These are phyloP conservation scores for Petrocephalus zakoni DNA, from an alignment of 2,113 vertebrate species.

Conservation along the genomic window DNA sequence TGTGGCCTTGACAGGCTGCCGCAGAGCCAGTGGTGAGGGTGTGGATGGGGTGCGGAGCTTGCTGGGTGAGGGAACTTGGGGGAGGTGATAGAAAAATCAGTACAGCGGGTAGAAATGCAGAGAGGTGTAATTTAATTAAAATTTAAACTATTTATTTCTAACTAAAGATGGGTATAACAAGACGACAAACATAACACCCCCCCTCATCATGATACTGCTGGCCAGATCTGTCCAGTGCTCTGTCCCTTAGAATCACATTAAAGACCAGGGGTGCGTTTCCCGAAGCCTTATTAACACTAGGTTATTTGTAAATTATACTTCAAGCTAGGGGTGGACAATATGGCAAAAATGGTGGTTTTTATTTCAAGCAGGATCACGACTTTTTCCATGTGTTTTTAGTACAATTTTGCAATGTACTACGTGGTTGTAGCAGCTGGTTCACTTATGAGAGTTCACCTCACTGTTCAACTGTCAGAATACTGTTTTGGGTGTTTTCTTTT, in stretches of 20 bases:
- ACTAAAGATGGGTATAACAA: neutral
- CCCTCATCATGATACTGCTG: neutral
- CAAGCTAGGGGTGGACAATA: neutral
- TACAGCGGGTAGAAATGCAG: neutral
- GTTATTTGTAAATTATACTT: neutral
- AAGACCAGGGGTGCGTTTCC: neutral
- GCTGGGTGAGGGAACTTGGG: constrained; percentile 87
- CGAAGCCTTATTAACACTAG: neutral
- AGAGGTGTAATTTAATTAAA: neutral
- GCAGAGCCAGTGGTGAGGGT: constrained; percentile 83
- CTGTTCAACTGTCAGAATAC: neutral
- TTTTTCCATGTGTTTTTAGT: neutral
- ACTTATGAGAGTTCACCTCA: neutral
- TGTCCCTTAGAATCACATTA: neutral
- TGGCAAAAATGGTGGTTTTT: neutral
- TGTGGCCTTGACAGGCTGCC: constrained; percentile 88
- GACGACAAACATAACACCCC: neutral
- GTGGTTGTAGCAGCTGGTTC: neutral
- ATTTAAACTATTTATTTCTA: neutral
- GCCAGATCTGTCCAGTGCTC: neutral
- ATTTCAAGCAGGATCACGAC: neutral
- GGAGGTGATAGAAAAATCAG: constrained; percentile 32
- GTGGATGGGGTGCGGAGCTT: constrained; percentile 84
- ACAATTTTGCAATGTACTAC: neutral
- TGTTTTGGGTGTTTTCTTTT: neutral